Evolutionary conservation across 2,113 vertebrate genomes (phyloP).

Genomic region (Lycocorax pyrrhopterus): DNA sequence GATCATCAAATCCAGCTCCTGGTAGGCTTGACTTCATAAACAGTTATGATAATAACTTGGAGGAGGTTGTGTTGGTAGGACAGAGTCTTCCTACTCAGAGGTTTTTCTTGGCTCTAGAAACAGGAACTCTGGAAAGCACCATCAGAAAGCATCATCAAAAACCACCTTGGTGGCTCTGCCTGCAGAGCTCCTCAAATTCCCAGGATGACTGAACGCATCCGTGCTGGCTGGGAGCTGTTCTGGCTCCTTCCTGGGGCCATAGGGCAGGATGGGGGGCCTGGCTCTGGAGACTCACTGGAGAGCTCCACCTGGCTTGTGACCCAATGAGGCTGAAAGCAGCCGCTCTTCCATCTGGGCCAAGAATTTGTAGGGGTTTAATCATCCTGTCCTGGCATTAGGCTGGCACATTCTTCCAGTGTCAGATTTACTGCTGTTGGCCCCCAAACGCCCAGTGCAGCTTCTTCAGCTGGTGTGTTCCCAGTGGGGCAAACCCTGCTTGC

Average conservation of each 20-base stretch:
- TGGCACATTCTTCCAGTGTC: background rate
- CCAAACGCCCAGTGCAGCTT: background rate
- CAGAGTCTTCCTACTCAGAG: background rate
- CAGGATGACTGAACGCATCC: fast-evolving
- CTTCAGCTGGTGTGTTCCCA: background rate
- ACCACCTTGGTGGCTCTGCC: background rate
- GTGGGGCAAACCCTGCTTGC: background rate
- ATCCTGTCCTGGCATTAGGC: background rate
- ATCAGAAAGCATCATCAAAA: background rate
- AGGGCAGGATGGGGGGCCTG: background rate
- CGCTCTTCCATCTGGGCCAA: background rate
- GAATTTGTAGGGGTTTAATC: background rate
- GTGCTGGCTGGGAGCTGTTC: fast-evolving
- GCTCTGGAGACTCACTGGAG: background rate
- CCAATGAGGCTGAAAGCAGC: background rate
- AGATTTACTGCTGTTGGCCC: background rate
- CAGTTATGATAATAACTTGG: background rate
- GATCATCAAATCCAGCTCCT: background rate
- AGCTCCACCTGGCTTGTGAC: background rate
- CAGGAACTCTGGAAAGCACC: background rate
- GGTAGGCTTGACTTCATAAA: background rate
- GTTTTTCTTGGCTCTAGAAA: background rate
- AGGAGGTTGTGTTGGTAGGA: background rate
- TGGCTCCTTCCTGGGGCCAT: background rate
- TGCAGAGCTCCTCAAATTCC: background rate